Evolutionary conservation across 2,797 vertebrate genomes (phyloP), one percentile per base, ranked within the genome.

Genomic region (Thamnophis elegans): DNA sequence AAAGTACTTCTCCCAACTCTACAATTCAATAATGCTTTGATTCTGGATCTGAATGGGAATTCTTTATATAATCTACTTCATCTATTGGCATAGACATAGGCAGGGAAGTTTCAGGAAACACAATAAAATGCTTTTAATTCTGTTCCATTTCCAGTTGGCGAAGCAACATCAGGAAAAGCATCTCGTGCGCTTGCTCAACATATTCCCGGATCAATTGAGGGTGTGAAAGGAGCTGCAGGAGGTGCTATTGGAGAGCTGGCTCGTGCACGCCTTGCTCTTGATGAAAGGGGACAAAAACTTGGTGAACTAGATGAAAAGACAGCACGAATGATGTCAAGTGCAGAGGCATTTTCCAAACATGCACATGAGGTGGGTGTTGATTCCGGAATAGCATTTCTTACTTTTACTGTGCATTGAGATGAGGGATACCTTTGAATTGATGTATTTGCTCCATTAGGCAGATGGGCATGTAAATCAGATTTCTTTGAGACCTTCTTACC

Each of bases 231-330:
- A 9, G 99, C 99, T 0, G 99, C 99, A 0, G 98, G 98, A 0
- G 98, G 99, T 0, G 99, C 95, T 4, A 99, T 99, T 14, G 98
- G 99, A 8, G 99, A 99, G 54, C 95, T 99, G 97, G 98, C 98
- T 0, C 97, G 99, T 0, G 99, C 98, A 0, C 98, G 99, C 26
- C 97, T 99, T 0, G 99, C 99, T 53, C 98, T 99, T 68, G 99
- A 99, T 0, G 99, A 99, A 97, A 97, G 99, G 97, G 99, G 99
- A 0, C 98, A 99, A 96, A 98, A 98, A 86, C 97, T 99, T 85
- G 99, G 99, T 0, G 99, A 99, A 96, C 98, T 99, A 97, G 99
- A 99, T 53, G 99, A 99, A 16, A 98, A 98, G 93, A 99, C 99
- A 0, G 99, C 99, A 0, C 98, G 98, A 22, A 99, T 99, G 99